A percentile compares a stretch with the other conserved stretches of the same genome.
These are phyloP conservation scores for Apis cerana DNA, from an alignment of 1,140 invertebrate species.

Conservation along the genomic window DNA sequence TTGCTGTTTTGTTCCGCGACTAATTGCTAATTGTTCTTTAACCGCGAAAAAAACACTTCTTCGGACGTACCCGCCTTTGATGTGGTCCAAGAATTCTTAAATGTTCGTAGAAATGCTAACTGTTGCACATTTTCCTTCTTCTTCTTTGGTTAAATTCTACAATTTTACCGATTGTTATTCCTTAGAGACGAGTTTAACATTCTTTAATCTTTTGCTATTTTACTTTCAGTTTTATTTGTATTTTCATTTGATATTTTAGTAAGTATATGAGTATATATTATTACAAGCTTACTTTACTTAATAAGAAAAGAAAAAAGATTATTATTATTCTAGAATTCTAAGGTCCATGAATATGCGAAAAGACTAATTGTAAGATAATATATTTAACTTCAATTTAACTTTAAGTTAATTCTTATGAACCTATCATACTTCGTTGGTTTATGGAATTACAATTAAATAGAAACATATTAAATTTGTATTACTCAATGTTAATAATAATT, in stretches of 20 bases:
- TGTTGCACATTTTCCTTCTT: conserved; percentile 15
- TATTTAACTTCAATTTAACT: no score
- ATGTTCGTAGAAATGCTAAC: conserved; percentile 17
- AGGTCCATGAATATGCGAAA: no score
- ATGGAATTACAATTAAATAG: no score
- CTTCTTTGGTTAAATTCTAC: neutral
- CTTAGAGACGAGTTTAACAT: neutral
- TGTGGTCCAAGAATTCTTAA: conserved; percentile 19
- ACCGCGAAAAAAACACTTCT: conserved; percentile 15
- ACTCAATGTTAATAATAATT: neutral
- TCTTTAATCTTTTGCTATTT: neutral
- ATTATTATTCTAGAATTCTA: no score
- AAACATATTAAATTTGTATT: no score
- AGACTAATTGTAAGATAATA: no score
- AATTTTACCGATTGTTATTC: neutral
- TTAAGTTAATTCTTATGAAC: no score
- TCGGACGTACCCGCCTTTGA: conserved; percentile 18
- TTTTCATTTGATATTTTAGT: neutral
- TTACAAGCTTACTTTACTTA: no score
- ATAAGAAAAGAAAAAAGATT: no score
- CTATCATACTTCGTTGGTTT: no score
- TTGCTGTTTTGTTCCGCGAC: neutral
- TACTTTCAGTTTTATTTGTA: neutral
- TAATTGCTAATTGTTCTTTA: conserved; percentile 40
- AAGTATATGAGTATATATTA: no score